These are phyloP conservation scores for Sitophilus oryzae DNA, from an alignment of 1,140 invertebrate species.

Conservation along the genomic window DNA sequence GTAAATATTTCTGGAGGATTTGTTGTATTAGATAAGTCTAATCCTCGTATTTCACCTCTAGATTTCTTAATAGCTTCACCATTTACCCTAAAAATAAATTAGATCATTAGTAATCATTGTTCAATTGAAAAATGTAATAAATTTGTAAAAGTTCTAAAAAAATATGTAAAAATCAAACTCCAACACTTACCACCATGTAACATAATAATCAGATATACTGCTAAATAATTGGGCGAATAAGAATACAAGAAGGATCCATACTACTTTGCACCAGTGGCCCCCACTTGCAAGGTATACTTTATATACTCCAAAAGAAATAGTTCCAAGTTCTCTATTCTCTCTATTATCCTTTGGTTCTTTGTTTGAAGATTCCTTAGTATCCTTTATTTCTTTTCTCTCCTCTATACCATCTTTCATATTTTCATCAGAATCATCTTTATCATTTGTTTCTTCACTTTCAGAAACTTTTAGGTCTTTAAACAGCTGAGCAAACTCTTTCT, in stretches of 20 bases:
- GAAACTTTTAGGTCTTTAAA: conserved; percentile 46
- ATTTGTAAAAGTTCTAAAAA: too few species aligned
- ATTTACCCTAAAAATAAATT: conserved; percentile 15
- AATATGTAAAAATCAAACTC: too few species aligned
- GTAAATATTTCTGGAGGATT: too few species aligned
- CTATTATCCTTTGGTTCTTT: not conserved
- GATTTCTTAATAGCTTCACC: conserved; percentile 10
- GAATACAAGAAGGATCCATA: conserved; percentile 10
- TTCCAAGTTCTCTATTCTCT: conserved; percentile 44
- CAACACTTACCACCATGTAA: conserved; percentile 17
- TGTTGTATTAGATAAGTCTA: too few species aligned
- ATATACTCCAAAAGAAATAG: conserved; percentile 53
- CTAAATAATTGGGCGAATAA: conserved; percentile 5
- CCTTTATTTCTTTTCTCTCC: not conserved
- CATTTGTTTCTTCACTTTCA: conserved; percentile 31
- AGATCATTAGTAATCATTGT: not conserved
- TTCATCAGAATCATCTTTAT: not conserved
- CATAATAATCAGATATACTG: conserved; percentile 15
- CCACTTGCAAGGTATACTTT: conserved; percentile 55
- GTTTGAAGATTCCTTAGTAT: conserved; percentile 31
- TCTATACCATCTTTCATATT: not conserved
- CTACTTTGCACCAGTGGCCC: conserved; percentile 36
- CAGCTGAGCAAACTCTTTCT: conserved; percentile 46
- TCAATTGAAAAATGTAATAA: too few species aligned
- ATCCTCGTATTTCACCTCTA: not conserved